phyloP scores from a whole-genome alignment of 2,113 vertebrate species.

The Zingel zingel region DNA sequence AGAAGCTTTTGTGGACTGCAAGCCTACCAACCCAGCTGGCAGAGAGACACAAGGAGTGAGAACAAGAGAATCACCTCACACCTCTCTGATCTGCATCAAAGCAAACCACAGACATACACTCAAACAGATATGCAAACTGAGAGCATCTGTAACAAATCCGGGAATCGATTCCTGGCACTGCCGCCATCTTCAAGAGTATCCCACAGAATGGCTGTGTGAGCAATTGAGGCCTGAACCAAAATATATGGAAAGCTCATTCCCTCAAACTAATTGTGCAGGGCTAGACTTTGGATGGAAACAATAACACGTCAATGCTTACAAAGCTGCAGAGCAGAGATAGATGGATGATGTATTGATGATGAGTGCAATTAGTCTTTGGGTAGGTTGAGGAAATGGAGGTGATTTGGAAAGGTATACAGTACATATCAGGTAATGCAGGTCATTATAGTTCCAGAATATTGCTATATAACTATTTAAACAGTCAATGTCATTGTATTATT shows the following conservation, averaged over 20 bases:
- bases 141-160: constrained; percentile 37
- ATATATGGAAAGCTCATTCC: constrained; percentile 25
- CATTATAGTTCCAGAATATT: neutral
- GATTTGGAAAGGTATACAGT: neutral
- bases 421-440: constrained; percentile 6
- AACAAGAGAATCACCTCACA: constrained; percentile 47
- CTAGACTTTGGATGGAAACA: constrained; percentile 5
- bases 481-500: neutral
- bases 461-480: neutral
- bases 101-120: constrained; percentile 22
- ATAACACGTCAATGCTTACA: constrained; percentile 6
- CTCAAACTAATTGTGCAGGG: constrained; percentile 22
- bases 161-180: constrained; percentile 33
- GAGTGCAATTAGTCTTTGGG: constrained; percentile 3
- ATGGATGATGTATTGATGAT: constrained; percentile 13
- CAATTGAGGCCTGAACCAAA: constrained; percentile 9
- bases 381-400: constrained; percentile 12
- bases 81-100: constrained; percentile 68
- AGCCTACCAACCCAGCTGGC: constrained; percentile 43
- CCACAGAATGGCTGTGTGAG: constrained; percentile 1
- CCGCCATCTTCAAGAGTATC: constrained; percentile 26
- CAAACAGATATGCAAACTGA: constrained; percentile 46
- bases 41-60: constrained; percentile 31
- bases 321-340: neutral
- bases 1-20: constrained; percentile 32